Evolutionary conservation across 2,888 invertebrate genomes (phyloP).

Genomic region (Spodoptera exigua): DNA sequence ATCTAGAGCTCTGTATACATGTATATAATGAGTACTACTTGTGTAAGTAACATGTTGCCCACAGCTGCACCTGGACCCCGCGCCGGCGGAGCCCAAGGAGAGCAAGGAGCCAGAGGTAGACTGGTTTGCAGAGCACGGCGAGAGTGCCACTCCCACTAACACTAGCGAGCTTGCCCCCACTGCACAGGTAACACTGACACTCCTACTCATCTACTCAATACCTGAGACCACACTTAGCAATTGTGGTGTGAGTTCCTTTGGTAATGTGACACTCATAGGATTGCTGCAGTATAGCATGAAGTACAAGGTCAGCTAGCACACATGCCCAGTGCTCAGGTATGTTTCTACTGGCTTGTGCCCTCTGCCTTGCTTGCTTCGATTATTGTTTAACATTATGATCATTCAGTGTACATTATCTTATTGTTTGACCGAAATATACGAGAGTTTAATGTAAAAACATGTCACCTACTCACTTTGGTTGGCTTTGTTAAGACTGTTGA

Average conservation of each 20-base stretch:
- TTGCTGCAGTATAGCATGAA: no score
- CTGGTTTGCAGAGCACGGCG: slow-evolving; percentile 95
- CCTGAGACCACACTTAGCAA: neutral
- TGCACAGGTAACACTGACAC: slow-evolving; percentile 85
- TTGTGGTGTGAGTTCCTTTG: neutral
- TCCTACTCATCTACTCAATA: slow-evolving; percentile 22
- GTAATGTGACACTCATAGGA: slow-evolving; percentile 35
- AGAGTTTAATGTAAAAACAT: neutral
- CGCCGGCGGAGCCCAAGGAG: slow-evolving; percentile 90
- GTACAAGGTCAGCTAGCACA: neutral
- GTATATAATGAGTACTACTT: no score
- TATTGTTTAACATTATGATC: no score
- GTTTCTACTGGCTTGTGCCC: slow-evolving; percentile 32
- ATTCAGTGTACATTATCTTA: no score
- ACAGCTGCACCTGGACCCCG: slow-evolving; percentile 92
- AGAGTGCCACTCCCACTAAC: slow-evolving; percentile 75
- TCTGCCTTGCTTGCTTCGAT: slow-evolving; percentile 34
- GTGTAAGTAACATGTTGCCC: slow-evolving; percentile 19
- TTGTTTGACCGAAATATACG: no score
- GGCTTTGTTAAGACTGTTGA: no score
- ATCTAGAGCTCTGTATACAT: no score
- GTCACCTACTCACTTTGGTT: neutral
- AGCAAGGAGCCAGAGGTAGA: slow-evolving; percentile 94
- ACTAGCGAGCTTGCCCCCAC: slow-evolving; percentile 77
- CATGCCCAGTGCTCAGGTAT: slow-evolving; percentile 40